These are phyloP conservation scores for Eupithecia vulgata DNA, from an alignment of 2,888 invertebrate genomes.

Conservation along the genomic window DNA sequence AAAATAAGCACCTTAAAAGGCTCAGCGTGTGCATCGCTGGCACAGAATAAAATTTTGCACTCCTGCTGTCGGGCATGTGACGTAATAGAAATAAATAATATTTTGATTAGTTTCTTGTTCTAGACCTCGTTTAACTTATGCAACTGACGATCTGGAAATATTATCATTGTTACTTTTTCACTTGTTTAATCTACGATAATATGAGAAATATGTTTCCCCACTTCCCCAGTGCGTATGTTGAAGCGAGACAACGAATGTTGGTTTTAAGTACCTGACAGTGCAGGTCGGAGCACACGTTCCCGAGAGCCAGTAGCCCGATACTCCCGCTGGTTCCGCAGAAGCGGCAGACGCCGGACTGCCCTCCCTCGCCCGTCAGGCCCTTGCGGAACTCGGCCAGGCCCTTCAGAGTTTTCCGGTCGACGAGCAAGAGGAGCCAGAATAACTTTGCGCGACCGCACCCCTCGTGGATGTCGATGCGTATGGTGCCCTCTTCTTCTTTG, in stretches of 20 bases:
- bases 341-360: conserved; percentile 90
- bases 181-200: background rate
- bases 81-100: no score
- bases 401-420: conserved; percentile 96
- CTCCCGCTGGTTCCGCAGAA: conserved; percentile 95
- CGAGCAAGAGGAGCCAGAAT: conserved; percentile 96
- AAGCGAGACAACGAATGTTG: background rate
- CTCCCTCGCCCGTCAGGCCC: conserved; percentile 52
- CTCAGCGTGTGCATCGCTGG: background rate
- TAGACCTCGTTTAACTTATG: background rate
- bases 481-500: conserved; percentile 98
- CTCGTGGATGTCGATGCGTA: conserved; percentile 98
- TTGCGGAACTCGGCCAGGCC: conserved; percentile 95
- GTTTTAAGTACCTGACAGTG: conserved; percentile 90
- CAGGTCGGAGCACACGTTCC: conserved; percentile 96
- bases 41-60: background rate
- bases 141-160: background rate
- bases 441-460: conserved; percentile 97
- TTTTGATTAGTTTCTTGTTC: background rate
- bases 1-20: no score
- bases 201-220: background rate
- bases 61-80: background rate
- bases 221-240: background rate
- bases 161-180: background rate
- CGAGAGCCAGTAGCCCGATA: conserved; percentile 93